A percentile compares a stretch with the other conserved stretches of the same genome.
Evolutionary conservation across 2,797 vertebrate genomes (phyloP).

Genomic region (Betta splendens): DNA sequence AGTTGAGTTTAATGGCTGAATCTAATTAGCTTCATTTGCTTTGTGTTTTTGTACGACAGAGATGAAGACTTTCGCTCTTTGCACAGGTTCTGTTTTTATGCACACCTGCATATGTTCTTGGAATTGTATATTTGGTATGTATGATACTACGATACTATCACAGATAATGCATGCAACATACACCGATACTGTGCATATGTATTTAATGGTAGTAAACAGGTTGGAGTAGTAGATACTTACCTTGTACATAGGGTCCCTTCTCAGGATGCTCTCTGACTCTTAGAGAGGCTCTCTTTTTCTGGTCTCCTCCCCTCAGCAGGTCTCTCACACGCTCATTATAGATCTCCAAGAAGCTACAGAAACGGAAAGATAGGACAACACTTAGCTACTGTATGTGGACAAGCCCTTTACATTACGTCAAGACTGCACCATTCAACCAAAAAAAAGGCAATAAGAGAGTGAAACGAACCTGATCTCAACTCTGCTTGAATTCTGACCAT

Average conservation of each 20-base stretch:
- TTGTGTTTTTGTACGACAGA: background rate
- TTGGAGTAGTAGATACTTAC: no score
- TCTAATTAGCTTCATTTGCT: conserved; percentile 5
- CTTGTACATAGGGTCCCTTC: conserved; percentile 96
- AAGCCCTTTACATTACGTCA: background rate
- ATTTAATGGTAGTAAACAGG: no score
- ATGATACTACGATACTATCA: no score
- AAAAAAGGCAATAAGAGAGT: no score
- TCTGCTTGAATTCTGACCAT: conserved; percentile 86
- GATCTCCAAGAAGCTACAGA: conserved; percentile 93
- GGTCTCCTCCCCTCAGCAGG: conserved; percentile 83
- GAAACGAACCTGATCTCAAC: conserved; percentile 90
- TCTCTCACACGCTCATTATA: conserved; percentile 97
- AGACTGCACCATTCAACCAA: background rate
- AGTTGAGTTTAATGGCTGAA: background rate
- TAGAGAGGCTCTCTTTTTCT: conserved; percentile 87
- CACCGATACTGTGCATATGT: no score
- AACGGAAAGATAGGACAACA: conserved; percentile 7
- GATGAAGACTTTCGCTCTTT: background rate
- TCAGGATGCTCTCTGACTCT: conserved; percentile 95
- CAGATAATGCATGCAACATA: no score
- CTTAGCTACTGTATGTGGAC: conserved; percentile 1
- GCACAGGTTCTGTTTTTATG: no score
- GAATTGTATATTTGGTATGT: no score
- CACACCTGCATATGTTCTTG: no score